These are phyloP conservation scores for Genyomyrus donnyi DNA, from an alignment of 2,113 vertebrate genomes.

Conservation along the genomic window DNA sequence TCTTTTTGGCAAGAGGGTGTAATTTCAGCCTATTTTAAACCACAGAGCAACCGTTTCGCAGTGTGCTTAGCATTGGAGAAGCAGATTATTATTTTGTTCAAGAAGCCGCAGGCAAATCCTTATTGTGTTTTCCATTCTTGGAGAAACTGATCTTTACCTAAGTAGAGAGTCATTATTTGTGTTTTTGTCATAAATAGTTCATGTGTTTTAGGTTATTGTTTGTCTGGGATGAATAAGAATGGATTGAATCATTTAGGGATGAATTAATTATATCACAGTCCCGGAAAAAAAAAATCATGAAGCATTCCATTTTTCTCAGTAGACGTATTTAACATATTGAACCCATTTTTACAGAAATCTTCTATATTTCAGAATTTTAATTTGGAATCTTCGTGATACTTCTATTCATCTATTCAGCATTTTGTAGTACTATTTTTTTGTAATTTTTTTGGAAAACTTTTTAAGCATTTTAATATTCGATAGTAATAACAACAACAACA, in stretches of 20 bases:
- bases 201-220: conserved; percentile 12
- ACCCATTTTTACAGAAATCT: background rate
- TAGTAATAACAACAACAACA: background rate
- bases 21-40: conserved; percentile 25
- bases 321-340: background rate
- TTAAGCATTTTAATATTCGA: background rate
- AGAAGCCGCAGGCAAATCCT: conserved; percentile 10
- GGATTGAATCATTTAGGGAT: conserved; percentile 2
- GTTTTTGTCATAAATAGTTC: conserved; percentile 13
- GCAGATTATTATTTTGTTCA: background rate
- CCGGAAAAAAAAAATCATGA: background rate
- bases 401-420: background rate
- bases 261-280: background rate
- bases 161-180: conserved; percentile 16
- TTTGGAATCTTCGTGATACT: background rate
- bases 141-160: conserved; percentile 16
- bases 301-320: background rate
- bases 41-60: conserved; percentile 15
- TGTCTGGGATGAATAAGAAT: background rate
- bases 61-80: conserved; percentile 19
- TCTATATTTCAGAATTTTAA: background rate
- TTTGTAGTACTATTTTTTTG: background rate
- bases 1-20: conserved; percentile 19
- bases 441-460: background rate
- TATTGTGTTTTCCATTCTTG: conserved; percentile 19